Conservation (phyloP, 2,888 invertebrate species). For the Stenodema calcarata region DNA sequence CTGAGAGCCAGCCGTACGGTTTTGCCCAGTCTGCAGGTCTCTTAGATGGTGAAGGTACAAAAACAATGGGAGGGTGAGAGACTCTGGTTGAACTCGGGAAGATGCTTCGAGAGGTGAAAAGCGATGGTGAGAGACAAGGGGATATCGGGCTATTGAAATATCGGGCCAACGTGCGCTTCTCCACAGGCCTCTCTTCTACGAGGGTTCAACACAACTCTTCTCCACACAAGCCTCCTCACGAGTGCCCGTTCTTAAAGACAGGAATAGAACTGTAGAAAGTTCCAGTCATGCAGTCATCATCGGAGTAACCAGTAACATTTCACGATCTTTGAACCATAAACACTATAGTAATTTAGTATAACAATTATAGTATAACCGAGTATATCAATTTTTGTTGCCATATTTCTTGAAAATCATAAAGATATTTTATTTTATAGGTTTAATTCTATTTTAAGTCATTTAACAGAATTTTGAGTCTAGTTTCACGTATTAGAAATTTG, state of each 20-base stretch:
- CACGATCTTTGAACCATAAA: too few species aligned
- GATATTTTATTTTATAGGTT: too few species aligned
- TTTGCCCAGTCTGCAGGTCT: neutral
- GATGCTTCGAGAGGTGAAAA: neutral
- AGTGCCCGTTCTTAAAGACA: neutral
- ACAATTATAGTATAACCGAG: too few species aligned
- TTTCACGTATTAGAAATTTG: too few species aligned
- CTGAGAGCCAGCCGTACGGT: neutral
- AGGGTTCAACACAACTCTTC: neutral
- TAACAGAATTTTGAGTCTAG: too few species aligned
- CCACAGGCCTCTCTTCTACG: neutral
- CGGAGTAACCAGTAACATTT: too few species aligned
- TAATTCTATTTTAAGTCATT: too few species aligned
- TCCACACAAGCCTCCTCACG: neutral
- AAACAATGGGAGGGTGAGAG: neutral
- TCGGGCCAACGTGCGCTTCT: neutral
- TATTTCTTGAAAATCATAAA: too few species aligned
- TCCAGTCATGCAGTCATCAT: too few species aligned
- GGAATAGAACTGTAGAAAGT: too few species aligned
- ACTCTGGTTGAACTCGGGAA: neutral
- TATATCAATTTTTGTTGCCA: too few species aligned
- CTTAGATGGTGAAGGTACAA: neutral
- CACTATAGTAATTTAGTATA: too few species aligned
- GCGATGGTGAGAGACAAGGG: constrained; percentile 9
- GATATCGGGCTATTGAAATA: constrained; percentile 23